A percentile compares a stretch with the other conserved stretches of the same genome.
Conservation (phyloP, 2,797 vertebrate species). For the Apodemus agrarius region DNA sequence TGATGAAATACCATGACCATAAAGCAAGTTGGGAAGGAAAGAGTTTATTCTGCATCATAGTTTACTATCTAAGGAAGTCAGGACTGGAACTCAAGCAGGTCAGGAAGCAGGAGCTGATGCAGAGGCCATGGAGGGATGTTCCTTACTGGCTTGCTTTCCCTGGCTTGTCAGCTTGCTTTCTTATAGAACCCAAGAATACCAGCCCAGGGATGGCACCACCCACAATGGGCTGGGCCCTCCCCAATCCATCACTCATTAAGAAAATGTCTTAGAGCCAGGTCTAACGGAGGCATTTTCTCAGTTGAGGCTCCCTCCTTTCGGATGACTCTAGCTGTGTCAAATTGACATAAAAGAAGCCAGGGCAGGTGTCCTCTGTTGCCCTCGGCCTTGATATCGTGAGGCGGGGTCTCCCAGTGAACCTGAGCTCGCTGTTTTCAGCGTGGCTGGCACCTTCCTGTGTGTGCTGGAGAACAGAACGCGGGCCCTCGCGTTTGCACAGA, state of each 20-base stretch:
- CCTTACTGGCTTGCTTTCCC: not conserved
- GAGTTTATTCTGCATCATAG: not conserved
- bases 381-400: not conserved
- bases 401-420: not conserved
- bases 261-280: not conserved
- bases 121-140: not conserved
- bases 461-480: not conserved
- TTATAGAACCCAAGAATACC: not conserved
- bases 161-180: not conserved
- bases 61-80: not conserved
- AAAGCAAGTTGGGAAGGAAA: not conserved
- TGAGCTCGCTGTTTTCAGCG: not conserved
- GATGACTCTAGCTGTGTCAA: not conserved
- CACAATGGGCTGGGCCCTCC: not conserved
- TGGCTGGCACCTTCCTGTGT: not conserved
- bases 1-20: not conserved
- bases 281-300: not conserved
- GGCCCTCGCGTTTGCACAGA: too few relatives aligned
- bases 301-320: not conserved
- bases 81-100: too few relatives aligned
- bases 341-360: not conserved
- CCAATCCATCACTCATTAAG: not conserved
- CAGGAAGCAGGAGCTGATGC: not conserved
- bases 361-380: not conserved
- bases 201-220: not conserved